Base-by-base conservation (phyloP, 2,113 vertebrate species). In the Tamias sibiricus region DNA sequence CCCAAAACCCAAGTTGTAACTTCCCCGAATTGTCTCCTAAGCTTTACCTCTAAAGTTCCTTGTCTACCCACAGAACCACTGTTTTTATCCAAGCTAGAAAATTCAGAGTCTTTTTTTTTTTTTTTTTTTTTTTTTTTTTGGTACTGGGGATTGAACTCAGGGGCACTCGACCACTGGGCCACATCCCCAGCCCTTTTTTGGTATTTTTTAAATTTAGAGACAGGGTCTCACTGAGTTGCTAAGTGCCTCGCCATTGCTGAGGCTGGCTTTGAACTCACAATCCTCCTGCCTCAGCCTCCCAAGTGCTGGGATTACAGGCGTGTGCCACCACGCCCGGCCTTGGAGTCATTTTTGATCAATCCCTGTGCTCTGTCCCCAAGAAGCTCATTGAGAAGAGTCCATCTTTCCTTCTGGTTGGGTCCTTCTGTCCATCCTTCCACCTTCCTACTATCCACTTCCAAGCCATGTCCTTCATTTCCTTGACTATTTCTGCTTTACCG, bases 21-120 rank as follows among this genome's bases (percentile, higher is more conserved):
- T 95, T 96, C 44, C 72, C 35, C 1, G 44, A 86, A 87, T 17
- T 0, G 12, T 66, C 84, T 81, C 54, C 84, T 62, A 8, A n/a
- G n/a, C n/a, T n/a, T 57, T 20, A 47, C 37, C 20, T 74, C 32
- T 47, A 16, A 74, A 44, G 44, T 84, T 74, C 69, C 74, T 71
- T 19, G n/a, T 84, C 74, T 94, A n/a, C 26, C 69, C 35, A 49
- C 49, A 85, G 93, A 64, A 87, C 42, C 35, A 47, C 82, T 94
- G 42, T 91, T 90, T 91, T 80, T 52, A 95, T 75, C 79, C 69
- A 71, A 87, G 57, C 28, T 75, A 69, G 82, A 83, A 86, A 49
- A 64, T 83, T 49, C 42, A 7, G 37, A 75, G 66, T 81, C 62
- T 79, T 59, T 95, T 93, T 87, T 64, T n/a, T n/a, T n/a, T n/a